Conservation (phyloP, 2,113 vertebrate species). For the Uria lomvia region DNA sequence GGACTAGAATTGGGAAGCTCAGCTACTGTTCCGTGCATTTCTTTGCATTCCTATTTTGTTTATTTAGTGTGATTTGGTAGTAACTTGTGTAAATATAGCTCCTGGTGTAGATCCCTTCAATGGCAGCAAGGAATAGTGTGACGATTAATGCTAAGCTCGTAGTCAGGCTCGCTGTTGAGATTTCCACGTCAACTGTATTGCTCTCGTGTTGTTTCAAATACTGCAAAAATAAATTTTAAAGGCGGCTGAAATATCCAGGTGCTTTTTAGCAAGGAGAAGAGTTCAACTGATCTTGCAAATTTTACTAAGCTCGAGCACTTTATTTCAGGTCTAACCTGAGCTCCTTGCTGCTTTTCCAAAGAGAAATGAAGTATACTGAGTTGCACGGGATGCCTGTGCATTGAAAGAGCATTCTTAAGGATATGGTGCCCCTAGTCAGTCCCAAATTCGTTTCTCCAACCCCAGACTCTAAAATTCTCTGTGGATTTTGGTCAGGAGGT, state of each 20-base stretch:
- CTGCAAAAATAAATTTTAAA: neutral
- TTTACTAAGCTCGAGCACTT: neutral
- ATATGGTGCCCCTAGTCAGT: neutral
- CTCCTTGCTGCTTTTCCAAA: neutral
- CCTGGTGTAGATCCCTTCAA: neutral
- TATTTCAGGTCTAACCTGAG: neutral
- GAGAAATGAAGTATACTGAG: neutral
- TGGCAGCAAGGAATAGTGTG: neutral
- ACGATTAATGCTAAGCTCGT: neutral
- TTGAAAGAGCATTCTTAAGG: neutral
- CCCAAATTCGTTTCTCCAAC: neutral
- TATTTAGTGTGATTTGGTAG: neutral
- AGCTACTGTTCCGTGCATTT: neutral
- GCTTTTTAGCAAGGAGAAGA: neutral
- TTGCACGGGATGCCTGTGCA: neutral
- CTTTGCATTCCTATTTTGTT: neutral
- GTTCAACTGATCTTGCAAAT: neutral
- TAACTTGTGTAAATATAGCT: neutral
- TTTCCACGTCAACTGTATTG: neutral
- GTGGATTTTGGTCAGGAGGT: neutral
- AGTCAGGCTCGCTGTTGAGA: neutral
- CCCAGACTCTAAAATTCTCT: neutral
- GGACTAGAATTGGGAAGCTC: neutral
- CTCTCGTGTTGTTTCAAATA: neutral
- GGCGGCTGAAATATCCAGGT: neutral